Conservation (phyloP, 2,113 vertebrate species). For the Epinephelus fuscoguttatus region DNA sequence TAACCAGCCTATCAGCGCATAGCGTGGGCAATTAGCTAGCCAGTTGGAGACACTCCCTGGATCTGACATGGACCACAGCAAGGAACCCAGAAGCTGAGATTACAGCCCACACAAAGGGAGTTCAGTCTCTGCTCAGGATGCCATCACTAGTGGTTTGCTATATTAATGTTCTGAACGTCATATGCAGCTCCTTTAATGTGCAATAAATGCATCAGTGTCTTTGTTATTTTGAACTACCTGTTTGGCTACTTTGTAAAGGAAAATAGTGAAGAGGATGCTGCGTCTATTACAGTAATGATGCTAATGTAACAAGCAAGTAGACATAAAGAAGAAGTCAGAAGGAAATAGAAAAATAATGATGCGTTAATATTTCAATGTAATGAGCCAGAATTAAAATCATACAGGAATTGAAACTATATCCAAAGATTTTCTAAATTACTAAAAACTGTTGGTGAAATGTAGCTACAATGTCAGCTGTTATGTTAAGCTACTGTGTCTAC, state of each 20-base stretch:
- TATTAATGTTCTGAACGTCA: too few relatives aligned
- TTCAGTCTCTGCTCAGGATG: too few relatives aligned
- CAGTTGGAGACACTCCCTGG: too few relatives aligned
- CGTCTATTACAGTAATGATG: neutral
- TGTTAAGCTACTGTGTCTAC: neutral
- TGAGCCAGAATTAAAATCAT: neutral
- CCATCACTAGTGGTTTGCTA: too few relatives aligned
- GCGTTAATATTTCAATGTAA: neutral
- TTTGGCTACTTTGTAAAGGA: neutral
- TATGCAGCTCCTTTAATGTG: too few relatives aligned
- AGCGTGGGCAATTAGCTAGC: too few relatives aligned
- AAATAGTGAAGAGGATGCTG: conserved; percentile 1
- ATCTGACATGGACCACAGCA: too few relatives aligned
- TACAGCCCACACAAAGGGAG: too few relatives aligned
- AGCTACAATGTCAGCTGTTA: neutral
- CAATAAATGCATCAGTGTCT: too few relatives aligned
- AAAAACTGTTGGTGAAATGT: neutral
- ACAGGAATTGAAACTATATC: neutral
- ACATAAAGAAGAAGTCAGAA: conserved; percentile 1
- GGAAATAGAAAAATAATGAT: conserved; percentile 3
- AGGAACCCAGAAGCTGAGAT: too few relatives aligned
- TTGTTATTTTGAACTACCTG: neutral
- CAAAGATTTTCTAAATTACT: neutral
- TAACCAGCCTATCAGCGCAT: too few relatives aligned
- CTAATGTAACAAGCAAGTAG: neutral